A percentile compares a stretch with the other conserved stretches of the same genome.
phyloP scores from a whole-genome alignment of 2,888 invertebrate genomes.

The Volucella inflata region DNA sequence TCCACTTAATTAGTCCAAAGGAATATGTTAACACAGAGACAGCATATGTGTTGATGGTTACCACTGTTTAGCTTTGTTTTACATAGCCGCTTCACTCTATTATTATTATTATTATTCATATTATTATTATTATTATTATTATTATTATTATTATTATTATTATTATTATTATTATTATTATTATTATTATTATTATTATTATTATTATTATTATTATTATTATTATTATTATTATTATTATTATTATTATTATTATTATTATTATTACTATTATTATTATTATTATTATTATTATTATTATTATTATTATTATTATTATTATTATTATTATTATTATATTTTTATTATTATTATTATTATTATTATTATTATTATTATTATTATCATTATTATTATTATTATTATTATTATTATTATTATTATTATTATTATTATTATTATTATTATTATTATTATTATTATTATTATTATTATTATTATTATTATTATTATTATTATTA shows the following conservation, averaged over 20 bases:
- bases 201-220: conserved; percentile 26
- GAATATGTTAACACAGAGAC: conserved; percentile 34
- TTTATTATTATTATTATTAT: too few species aligned
- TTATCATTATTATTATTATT: too few species aligned
- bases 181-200: conserved; percentile 29
- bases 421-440: too few species aligned
- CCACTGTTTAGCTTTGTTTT: conserved; percentile 11
- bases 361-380: too few species aligned
- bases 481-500: too few species aligned
- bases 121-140: conserved; percentile 31
- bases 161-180: conserved; percentile 28
- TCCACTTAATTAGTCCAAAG: conserved; percentile 53
- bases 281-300: conserved; percentile 21
- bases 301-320: conserved; percentile 16
- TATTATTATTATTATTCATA: background rate
- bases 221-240: conserved; percentile 23
- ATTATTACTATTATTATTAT: conserved; percentile 18
- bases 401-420: too few species aligned
- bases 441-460: too few species aligned
- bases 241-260: conserved; percentile 29
- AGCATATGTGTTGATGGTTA: conserved; percentile 36
- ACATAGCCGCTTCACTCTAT: conserved; percentile 14
- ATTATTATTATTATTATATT: too few species aligned
- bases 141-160: conserved; percentile 30
- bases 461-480: too few species aligned